A percentile compares a stretch with the other conserved stretches of the same genome.
Evolutionary conservation across 2,113 vertebrate genomes (phyloP).

Genomic region (Callipepla squamata): DNA sequence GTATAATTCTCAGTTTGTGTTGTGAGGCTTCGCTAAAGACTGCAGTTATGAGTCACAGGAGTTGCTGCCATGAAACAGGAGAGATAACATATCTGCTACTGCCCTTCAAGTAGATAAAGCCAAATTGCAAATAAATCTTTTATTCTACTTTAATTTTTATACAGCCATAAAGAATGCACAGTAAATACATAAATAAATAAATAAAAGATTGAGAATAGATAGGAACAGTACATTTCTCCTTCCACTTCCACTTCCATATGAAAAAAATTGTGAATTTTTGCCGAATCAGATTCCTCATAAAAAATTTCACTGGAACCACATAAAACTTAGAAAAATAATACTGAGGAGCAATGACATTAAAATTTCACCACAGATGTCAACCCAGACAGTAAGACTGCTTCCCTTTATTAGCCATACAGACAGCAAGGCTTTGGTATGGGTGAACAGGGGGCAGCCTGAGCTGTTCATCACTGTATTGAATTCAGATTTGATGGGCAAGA

Average conservation of each 20-base stretch:
- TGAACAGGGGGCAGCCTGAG: not conserved
- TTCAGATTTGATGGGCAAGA: not conserved
- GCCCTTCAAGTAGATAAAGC: not conserved
- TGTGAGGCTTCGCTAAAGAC: not conserved
- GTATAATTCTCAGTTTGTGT: not conserved
- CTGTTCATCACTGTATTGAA: not conserved
- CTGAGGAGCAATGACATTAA: not conserved
- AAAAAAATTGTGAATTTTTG: not conserved
- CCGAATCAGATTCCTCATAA: not conserved
- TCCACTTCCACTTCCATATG: fast-evolving
- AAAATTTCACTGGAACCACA: not conserved
- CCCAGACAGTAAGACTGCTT: not conserved
- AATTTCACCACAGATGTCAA: not conserved
- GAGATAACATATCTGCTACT: not conserved
- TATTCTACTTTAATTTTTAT: not conserved
- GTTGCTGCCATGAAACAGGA: not conserved
- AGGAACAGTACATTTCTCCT: fast-evolving
- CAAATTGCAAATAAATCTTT: not conserved
- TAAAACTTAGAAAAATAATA: not conserved
- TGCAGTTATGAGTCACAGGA: not conserved
- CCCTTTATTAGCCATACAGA: not conserved
- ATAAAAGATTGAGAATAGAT: not conserved
- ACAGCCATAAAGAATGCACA: not conserved
- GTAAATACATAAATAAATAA: not conserved
- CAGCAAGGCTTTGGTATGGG: not conserved